Percentiles rank a stretch among this genome's conserved stretches.
Conservation (phyloP, 2,113 vertebrate species). For the Turdus rufiventris region DNA sequence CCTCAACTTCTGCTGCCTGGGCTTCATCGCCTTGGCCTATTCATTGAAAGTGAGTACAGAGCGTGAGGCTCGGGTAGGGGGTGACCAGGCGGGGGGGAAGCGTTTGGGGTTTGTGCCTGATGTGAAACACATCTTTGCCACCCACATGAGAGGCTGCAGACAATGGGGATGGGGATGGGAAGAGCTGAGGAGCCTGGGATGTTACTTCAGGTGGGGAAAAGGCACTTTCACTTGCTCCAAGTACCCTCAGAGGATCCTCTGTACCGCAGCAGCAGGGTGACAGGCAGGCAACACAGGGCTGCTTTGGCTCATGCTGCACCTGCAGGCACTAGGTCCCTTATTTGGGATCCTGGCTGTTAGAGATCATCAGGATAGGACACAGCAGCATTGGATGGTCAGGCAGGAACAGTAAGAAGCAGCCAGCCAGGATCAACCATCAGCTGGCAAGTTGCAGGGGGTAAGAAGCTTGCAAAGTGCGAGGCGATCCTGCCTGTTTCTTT, state of each 20-base stretch:
- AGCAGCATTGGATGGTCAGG: neutral
- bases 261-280: accelerated
- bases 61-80: accelerated
- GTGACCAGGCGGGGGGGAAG: neutral
- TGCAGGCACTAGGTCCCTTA: neutral
- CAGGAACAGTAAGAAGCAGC: neutral
- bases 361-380: neutral
- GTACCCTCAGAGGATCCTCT: neutral
- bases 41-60: conserved; percentile 75
- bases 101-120: accelerated
- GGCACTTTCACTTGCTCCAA: neutral
- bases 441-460: neutral
- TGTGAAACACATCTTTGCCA: neutral
- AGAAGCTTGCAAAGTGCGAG: neutral
- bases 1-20: conserved; percentile 85
- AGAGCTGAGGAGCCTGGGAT: neutral
- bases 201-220: neutral
- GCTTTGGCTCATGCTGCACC: neutral
- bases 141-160: neutral
- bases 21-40: conserved; percentile 82
- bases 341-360: neutral
- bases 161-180: too few relatives aligned
- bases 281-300: neutral
- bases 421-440: neutral
- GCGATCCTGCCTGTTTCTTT: neutral